Percentiles rank a stretch among this genome's conserved stretches.
Conservation (phyloP, 92 coral and sea anemone species). For the Phenganax subtilis region DNA sequence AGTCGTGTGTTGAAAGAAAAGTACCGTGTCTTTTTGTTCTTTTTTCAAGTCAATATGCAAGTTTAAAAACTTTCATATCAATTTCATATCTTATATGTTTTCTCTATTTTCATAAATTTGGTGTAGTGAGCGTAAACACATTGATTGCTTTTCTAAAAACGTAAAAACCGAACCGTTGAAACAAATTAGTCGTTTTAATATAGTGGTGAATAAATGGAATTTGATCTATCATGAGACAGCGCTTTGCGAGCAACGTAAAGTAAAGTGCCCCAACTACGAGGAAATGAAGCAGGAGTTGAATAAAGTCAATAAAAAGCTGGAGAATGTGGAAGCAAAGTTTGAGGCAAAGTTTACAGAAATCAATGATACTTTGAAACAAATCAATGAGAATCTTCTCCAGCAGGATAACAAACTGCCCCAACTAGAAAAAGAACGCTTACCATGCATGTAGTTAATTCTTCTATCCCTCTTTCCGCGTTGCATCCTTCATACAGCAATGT, state of each 20-base stretch:
- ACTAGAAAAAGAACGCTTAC: background rate
- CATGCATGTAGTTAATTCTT: background rate
- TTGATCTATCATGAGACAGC: constrained; percentile 16
- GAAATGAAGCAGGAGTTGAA: constrained; percentile 16
- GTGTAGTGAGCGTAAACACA: too few species aligned
- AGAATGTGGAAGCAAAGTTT: background rate
- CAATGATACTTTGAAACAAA: background rate
- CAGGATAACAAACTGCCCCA: background rate
- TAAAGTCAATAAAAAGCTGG: constrained; percentile 16
- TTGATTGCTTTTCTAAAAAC: too few species aligned
- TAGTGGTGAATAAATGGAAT: background rate
- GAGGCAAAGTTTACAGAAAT: background rate
- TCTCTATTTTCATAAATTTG: too few species aligned
- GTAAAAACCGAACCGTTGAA: background rate
- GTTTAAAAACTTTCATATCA: background rate
- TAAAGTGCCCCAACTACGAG: constrained; percentile 9
- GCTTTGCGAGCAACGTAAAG: constrained; percentile 5
- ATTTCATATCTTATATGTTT: too few species aligned
- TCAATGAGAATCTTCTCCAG: background rate
- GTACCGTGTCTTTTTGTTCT: too few species aligned
- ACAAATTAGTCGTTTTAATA: background rate
- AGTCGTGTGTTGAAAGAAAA: background rate
- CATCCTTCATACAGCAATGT: background rate
- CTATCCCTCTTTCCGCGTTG: background rate
- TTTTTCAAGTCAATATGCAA: too few species aligned